Percentiles rank a stretch among this genome's conserved stretches.
phyloP scores from a whole-genome alignment of 2,113 vertebrate species.

The Leptobrachium leishanense region DNA sequence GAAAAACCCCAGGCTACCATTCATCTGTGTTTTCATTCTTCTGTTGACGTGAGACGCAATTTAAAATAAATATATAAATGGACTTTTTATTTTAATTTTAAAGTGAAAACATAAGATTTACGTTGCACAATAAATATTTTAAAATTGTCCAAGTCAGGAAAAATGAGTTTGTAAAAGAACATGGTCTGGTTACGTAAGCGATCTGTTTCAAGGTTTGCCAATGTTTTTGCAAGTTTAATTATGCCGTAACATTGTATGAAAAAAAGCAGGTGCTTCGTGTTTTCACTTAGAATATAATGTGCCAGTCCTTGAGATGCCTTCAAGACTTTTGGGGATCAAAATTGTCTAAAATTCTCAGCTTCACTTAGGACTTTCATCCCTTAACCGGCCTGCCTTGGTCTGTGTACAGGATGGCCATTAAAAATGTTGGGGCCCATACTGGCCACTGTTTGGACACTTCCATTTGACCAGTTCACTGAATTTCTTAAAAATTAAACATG shows the following conservation, averaged over 20 bases:
- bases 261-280: background rate
- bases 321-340: no score
- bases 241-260: background rate
- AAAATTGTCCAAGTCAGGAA: background rate
- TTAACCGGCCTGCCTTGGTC: no score
- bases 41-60: constrained; percentile 25
- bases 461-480: no score
- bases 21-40: constrained; percentile 33
- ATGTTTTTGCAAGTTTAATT: constrained; percentile 11
- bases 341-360: no score
- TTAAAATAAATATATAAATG: constrained; percentile 25
- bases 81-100: constrained; percentile 9
- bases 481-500: no score
- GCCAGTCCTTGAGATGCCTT: no score
- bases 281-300: background rate
- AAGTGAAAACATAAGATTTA: constrained; percentile 16
- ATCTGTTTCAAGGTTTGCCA: background rate
- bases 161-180: background rate
- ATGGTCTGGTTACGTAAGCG: background rate
- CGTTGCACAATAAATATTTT: constrained; percentile 15
- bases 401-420: no score
- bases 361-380: no score
- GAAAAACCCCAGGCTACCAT: constrained; percentile 28
- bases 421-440: no score
- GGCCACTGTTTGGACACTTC: no score